Evolutionary conservation across 2,113 vertebrate species (phyloP), one percentile per base, ranked within the genome.

Genomic region (Neotragus moschatus): DNA sequence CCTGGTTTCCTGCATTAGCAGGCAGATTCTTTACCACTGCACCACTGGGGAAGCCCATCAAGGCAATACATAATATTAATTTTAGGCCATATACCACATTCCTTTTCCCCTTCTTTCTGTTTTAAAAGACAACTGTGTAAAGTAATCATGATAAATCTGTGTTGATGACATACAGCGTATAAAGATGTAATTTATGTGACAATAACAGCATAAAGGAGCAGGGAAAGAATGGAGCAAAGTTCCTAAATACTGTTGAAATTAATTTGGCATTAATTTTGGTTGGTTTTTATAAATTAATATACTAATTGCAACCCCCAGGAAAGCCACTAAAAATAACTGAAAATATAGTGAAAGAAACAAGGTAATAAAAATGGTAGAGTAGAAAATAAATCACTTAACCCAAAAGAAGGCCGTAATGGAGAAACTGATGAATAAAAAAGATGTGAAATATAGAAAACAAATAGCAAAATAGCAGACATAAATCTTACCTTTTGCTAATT

Each of bases 41-140:
- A 4, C 28, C 28, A 80, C 28, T 30, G 21, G 45, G 26, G 75
- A 79, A 79, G 75, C 19, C 63, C 63, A 36, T 84, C 49, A 96
- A 91, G 7, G 55, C 55, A 88, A 61, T 23, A 58, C 55, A 84
- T 33, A 92, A 86, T 96, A 94, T 92, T 79, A 43, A 90, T 91
- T 93, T 87, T 47, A 58, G 49, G 56, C n/a, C 51, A 47, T 85
- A 51, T 60, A n/a, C 6, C 30, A 61, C 66, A 73, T 96, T 96
- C 13, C 23, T 33, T n/a, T 60, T 47, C 56, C 36, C 16, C 45
- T 10, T 63, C 36, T 90, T 94, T 88, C 70, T 91, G 25, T 90
- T 90, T 96, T 97, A 96, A 88, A 92, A 94, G 51, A 66, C 89
- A 84, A 84, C 49, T 56, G 12, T n/a, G 84, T 93, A 96, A 90